A percentile compares a stretch with the other conserved stretches of the same genome.
These are phyloP conservation scores for Callinectes sapidus DNA, from an alignment of 2,888 invertebrate species.

Conservation along the genomic window DNA sequence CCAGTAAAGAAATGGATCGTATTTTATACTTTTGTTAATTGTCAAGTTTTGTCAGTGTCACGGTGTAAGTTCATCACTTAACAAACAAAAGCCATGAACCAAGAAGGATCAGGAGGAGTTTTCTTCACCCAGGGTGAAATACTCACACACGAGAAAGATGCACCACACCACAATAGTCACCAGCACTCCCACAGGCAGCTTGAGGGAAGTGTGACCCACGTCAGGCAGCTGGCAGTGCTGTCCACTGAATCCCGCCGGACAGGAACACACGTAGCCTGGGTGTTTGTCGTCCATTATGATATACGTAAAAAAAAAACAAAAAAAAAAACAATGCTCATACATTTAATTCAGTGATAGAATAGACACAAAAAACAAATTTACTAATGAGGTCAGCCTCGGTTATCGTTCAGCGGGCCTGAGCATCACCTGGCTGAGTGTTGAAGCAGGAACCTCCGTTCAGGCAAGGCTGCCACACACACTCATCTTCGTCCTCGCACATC, in stretches of 20 bases:
- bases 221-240: slow-evolving; percentile 55
- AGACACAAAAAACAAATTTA: background rate
- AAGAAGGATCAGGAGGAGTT: background rate
- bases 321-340: background rate
- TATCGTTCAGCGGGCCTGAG: background rate
- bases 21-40: background rate
- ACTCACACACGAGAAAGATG: slow-evolving; percentile 56
- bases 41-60: background rate
- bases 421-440: slow-evolving; percentile 53
- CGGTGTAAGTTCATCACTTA: background rate
- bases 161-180: slow-evolving; percentile 52
- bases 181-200: slow-evolving; percentile 44
- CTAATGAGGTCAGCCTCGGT: background rate
- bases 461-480: slow-evolving; percentile 53
- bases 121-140: background rate
- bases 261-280: slow-evolving; percentile 52
- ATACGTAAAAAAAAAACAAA: background rate
- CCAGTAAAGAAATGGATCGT: background rate
- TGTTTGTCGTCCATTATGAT: background rate
- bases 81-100: background rate
- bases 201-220: slow-evolving; percentile 43
- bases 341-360: background rate
- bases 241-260: slow-evolving; percentile 50
- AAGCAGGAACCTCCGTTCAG: slow-evolving; percentile 51
- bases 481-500: slow-evolving; percentile 41